Base-by-base conservation (phyloP, 1,140 invertebrate species). In the Eumaeus atala region DNA sequence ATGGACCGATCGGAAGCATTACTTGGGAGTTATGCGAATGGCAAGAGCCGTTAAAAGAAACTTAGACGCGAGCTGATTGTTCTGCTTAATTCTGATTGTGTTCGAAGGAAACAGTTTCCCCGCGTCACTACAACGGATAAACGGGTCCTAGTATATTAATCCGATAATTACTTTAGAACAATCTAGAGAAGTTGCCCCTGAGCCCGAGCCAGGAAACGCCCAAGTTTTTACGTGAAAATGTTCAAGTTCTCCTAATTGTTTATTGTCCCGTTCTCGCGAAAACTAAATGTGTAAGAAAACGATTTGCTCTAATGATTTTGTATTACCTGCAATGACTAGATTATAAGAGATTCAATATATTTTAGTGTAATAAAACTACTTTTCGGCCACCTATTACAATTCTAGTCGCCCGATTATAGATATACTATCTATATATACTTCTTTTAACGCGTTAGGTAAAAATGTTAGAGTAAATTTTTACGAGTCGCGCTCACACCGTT, bases 41-140 rank as follows among this genome's bases (percentile, higher is more conserved):
- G 72, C 78, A 86, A 86, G 80, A 78, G 77, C 80, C 77, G 80
- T 83, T 86, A 84, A 86, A 86, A 86, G 83, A 82, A 86, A 86
- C 81, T 86, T 84, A 78, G 79, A 81, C 78, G 76, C 77, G 79
- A 67, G 72, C 75, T 74, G 80, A 84, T 86, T 84, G 83, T 84
- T 80, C 78, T 73, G 70, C 78, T 83, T 80, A 81, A 86, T 84
- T 83, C 74, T 83, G 76, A 84, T 84, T 86, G 80, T 84, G 21
- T 86, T 81, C 80, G 67, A 67, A 71, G 71, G 77, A 77, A 83
- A 83, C 73, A 74, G 65, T 77, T 74, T 77, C 74, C 67, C 76
- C 80, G 70, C 77, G 74, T 83, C 78, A 79, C 70, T 73, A 72
- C 74, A 71, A 70, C 69, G 64, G 65, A 62, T 67, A 55, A 75